These are phyloP conservation scores for Bombus polaris DNA, from an alignment of 1,140 invertebrate species.

Conservation along the genomic window DNA sequence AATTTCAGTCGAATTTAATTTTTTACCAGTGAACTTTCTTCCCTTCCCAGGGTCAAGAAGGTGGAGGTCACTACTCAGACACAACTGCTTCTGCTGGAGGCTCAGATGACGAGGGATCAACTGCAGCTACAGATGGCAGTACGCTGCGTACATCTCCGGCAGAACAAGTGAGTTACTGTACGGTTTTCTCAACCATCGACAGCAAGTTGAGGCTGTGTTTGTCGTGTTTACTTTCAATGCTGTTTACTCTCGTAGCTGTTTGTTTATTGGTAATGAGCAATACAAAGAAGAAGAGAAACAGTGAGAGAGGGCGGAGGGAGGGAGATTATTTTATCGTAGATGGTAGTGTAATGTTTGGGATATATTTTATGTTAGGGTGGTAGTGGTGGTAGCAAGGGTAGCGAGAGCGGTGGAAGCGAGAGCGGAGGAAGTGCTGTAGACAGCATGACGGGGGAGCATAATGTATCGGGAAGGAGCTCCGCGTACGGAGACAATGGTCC, in stretches of 20 bases:
- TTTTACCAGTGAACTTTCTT: not conserved
- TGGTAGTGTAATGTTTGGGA: conserved; percentile 59
- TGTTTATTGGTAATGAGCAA: conserved; percentile 3
- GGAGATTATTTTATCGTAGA: not conserved
- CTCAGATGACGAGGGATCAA: conserved; percentile 97
- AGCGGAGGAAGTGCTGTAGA: conserved; percentile 95
- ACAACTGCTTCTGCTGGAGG: conserved; percentile 92
- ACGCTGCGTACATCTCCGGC: conserved; percentile 95
- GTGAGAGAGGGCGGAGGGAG: not conserved
- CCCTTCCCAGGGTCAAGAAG: conserved; percentile 74
- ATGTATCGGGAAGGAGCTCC: conserved; percentile 92
- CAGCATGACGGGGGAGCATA: conserved; percentile 93
- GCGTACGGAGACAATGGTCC: conserved; percentile 89
- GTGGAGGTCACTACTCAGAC: conserved; percentile 88
- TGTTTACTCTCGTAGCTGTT: conserved; percentile 23
- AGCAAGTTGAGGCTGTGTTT: not conserved
- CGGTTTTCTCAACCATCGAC: not conserved
- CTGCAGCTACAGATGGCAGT: conserved; percentile 95
- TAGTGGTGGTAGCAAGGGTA: conserved; percentile 87
- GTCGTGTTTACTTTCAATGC: not conserved
- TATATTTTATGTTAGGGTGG: conserved; percentile 82
- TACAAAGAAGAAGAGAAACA: conserved; percentile 1
- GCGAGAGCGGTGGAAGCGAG: conserved; percentile 93
- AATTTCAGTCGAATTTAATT: not conserved
- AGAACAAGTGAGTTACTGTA: conserved; percentile 84